phyloP scores from a whole-genome alignment of 2,888 invertebrate species.

The Cabera pusaria region DNA sequence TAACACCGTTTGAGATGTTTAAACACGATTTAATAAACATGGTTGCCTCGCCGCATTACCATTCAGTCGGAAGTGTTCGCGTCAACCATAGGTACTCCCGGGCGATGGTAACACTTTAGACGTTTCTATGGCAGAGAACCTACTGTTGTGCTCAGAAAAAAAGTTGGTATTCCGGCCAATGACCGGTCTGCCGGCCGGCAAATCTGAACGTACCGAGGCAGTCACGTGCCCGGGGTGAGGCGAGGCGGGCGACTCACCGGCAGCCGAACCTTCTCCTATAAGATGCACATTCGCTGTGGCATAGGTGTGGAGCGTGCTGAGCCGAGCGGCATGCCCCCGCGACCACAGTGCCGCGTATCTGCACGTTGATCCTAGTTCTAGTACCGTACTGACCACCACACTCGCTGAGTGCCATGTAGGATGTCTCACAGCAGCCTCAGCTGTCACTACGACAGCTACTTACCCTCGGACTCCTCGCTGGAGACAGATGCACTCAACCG shows the following conservation, averaged over 20 bases:
- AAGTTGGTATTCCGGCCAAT: slow-evolving; percentile 73
- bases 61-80: slow-evolving; percentile 55
- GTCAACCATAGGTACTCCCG: slow-evolving; percentile 50
- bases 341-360: slow-evolving; percentile 51
- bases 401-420: slow-evolving; percentile 77
- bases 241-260: slow-evolving; percentile 74
- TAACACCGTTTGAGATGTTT: slow-evolving; percentile 56
- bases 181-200: slow-evolving; percentile 75
- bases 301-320: slow-evolving; percentile 77
- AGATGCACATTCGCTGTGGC: slow-evolving; percentile 79
- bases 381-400: slow-evolving; percentile 66
- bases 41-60: slow-evolving; percentile 42
- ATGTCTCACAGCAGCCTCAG: slow-evolving; percentile 81
- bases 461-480: slow-evolving; percentile 76
- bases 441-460: slow-evolving; percentile 79
- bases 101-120: slow-evolving; percentile 56
- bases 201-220: slow-evolving; percentile 68
- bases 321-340: slow-evolving; percentile 71
- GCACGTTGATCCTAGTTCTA: slow-evolving; percentile 57
- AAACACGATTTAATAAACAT: slow-evolving; percentile 53
- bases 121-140: slow-evolving; percentile 67
- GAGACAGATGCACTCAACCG: slow-evolving; percentile 80
- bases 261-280: slow-evolving; percentile 78
- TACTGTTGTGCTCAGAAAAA: slow-evolving; percentile 58
- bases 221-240: slow-evolving; percentile 83